phyloP scores from a whole-genome alignment of 2,113 vertebrate species.

The Oryzias woworae region DNA sequence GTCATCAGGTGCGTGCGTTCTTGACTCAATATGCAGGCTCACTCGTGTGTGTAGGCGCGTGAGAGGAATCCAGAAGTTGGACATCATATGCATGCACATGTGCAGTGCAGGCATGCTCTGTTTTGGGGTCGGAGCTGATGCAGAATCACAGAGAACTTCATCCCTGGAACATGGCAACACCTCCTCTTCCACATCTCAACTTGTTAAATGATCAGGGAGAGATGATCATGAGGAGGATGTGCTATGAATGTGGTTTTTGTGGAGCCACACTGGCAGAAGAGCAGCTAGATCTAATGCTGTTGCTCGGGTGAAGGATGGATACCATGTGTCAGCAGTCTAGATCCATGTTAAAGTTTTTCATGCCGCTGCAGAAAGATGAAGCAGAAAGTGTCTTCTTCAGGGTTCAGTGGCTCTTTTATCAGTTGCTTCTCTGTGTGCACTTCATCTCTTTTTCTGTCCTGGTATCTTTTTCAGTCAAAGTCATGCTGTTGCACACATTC shows the following conservation, averaged over 20 bases:
- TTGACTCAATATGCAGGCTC: conserved; percentile 15
- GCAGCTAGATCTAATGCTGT: conserved; percentile 29
- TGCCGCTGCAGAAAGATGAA: conserved; percentile 12
- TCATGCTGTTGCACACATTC: not conserved
- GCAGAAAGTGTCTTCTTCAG: conserved; percentile 54
- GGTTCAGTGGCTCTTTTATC: conserved; percentile 58
- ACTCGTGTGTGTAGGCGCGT: conserved; percentile 13
- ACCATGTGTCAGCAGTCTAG: conserved; percentile 44
- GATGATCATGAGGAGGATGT: conserved; percentile 34
- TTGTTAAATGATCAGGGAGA: conserved; percentile 19
- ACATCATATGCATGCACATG: conserved; percentile 32
- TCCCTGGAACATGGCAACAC: conserved; percentile 4
- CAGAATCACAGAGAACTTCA: not conserved
- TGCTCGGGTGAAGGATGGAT: conserved; percentile 25
- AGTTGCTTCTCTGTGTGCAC: conserved; percentile 70
- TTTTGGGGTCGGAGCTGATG: conserved; percentile 24
- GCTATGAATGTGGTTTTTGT: conserved; percentile 34
- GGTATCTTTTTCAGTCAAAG: conserved; percentile 17
- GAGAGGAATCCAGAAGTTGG: conserved; percentile 37
- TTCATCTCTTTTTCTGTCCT: conserved; percentile 31
- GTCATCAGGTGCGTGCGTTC: conserved; percentile 11
- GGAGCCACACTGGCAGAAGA: conserved; percentile 26
- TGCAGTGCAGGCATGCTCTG: conserved; percentile 9
- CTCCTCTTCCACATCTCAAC: conserved; percentile 1
- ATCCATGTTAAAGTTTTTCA: conserved; percentile 17